A percentile compares a stretch with the other conserved stretches of the same genome.
These are phyloP conservation scores for Engystomops pustulosus DNA, from an alignment of 2,113 vertebrate genomes.

Conservation along the genomic window DNA sequence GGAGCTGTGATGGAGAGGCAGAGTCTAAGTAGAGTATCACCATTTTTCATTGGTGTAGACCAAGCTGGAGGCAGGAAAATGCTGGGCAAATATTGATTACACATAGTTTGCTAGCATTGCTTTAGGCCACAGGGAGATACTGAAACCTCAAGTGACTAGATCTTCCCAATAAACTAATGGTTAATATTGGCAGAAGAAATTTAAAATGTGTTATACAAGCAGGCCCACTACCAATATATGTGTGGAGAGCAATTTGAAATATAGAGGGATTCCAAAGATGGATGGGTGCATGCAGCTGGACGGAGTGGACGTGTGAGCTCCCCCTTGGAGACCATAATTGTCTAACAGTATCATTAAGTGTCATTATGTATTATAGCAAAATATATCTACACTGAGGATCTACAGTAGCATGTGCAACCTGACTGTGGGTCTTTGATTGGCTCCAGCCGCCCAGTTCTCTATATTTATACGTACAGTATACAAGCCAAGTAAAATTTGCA, in stretches of 20 bases:
- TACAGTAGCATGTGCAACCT: no score
- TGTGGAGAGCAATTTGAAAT: background rate
- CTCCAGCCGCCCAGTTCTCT: no score
- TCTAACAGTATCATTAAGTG: no score
- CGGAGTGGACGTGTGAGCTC: no score
- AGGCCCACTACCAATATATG: no score
- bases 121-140: background rate
- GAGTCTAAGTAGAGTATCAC: background rate
- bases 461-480: no score
- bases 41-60: background rate
- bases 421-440: no score
- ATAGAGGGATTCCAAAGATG: background rate
- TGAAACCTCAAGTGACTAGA: background rate
- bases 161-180: background rate
- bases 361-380: no score
- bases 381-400: no score
- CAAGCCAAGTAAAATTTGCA: no score
- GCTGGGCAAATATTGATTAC: background rate
- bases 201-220: background rate
- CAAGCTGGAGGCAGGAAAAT: background rate
- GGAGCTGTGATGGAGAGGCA: background rate
- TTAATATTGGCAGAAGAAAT: background rate
- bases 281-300: no score
- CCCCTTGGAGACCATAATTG: no score
- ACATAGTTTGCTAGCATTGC: background rate